Percentiles rank a stretch among this genome's conserved stretches.
phyloP scores from a whole-genome alignment of 2,888 invertebrate genomes.

The Plemyria rubiginata region DNA sequence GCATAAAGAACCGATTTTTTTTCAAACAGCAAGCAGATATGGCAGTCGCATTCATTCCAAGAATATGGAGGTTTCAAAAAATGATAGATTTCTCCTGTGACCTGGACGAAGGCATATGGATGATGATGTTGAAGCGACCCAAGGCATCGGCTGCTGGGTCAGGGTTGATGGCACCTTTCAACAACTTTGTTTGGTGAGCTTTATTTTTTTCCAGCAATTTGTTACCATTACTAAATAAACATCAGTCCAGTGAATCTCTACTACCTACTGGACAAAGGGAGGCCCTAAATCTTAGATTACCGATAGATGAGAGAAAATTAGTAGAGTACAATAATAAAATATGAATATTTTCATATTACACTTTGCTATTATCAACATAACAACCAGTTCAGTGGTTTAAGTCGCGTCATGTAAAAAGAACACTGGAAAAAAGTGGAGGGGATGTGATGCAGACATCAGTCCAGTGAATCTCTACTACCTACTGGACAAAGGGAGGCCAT shows the following conservation, averaged over 20 bases:
- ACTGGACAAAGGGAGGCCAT: neutral
- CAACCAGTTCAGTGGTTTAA: no score
- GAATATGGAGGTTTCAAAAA: conserved; percentile 83
- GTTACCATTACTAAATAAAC: neutral
- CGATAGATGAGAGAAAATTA: no score
- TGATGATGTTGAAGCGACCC: conserved; percentile 92
- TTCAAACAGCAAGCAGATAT: conserved; percentile 88
- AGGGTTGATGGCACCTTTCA: conserved; percentile 93
- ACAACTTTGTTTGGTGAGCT: conserved; percentile 87
- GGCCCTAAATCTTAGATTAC: neutral
- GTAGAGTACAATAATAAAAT: no score
- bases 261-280: neutral
- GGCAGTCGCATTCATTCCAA: conserved; percentile 91
- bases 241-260: neutral
- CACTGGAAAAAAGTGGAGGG: no score
- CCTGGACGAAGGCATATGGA: conserved; percentile 91
- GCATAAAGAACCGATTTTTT: conserved; percentile 1
- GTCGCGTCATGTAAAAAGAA: no score
- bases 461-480: neutral
- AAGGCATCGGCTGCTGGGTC: conserved; percentile 92
- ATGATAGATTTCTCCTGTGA: conserved; percentile 85
- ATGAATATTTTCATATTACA: no score
- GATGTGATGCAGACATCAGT: no score
- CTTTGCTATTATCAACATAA: no score
- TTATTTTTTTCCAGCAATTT: neutral